Evolutionary conservation across 2,888 invertebrate species (phyloP), one percentile per base, ranked within the genome.

Genomic region (Drosophila fulvimacula): DNA sequence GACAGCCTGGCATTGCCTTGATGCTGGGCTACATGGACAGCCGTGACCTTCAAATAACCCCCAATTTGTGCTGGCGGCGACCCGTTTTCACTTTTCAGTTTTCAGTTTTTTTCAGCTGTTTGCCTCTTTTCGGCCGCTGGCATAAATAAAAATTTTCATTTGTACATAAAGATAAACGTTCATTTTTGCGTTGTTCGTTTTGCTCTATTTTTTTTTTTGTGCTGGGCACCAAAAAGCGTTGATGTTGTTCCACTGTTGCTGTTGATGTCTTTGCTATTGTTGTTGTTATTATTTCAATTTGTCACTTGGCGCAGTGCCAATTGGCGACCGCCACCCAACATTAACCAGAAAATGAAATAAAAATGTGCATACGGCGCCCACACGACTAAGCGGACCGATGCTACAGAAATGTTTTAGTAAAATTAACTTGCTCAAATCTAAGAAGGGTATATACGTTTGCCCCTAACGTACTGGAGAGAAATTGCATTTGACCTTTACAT

Each of bases 61-160:
- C 55, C 73, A 74, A 68, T 74, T 74, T 76, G 53, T 58, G 48
- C 48, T 75, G 55, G 53, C 49, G 69, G 67, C 76, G 69, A 66
- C 75, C 65, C 32, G 48, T 62, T 58, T 73, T 74, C 55, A 48
- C 32, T 72, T 82, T 76, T 80, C 59, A 61, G 61, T 64, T 79
- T 17, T 51, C 34, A 21, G 34, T 21, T 51, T 51, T 75, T 57
- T 76, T 76, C 66, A 79, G 76, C 58, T 76, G 76, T 67, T 77
- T 44, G 49, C 70, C 72, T 74, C 83, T 87, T 83, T 89, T 81
- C 79, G 75, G 84, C 79, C 75, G 67, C 61, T 73, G 66, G 69
- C 88, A 89, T 84, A 89, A 83, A 83, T 83, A 83, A 84, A 89
- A 88, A 87, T 89, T 87, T 81, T 83, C 82, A 87, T 89, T 87